These are phyloP conservation scores for Bufo gargarizans DNA, from an alignment of 2,113 vertebrate genomes.

Conservation along the genomic window DNA sequence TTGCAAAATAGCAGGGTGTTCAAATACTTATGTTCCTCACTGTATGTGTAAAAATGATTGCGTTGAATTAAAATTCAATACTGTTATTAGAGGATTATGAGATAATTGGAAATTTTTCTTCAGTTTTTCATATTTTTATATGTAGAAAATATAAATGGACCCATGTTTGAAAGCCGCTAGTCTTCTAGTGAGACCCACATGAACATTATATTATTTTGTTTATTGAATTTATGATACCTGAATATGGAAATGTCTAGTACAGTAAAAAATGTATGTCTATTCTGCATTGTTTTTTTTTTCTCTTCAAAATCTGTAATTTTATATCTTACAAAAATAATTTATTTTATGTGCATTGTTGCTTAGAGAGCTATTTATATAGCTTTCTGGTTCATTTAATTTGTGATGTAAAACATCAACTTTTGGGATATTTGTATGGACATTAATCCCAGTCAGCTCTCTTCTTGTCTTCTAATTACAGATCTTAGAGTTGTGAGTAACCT, in stretches of 20 bases:
- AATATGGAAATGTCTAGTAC: neutral
- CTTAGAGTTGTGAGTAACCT: constrained; percentile 53
- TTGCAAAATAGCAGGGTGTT: no score
- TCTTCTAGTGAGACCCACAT: neutral
- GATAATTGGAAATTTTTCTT: neutral
- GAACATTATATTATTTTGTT: neutral
- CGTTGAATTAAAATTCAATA: neutral
- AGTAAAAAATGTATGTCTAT: neutral
- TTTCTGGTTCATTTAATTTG: neutral
- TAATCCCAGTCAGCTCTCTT: constrained; percentile 1
- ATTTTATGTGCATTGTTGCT: constrained; percentile 1
- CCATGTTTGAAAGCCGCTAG: neutral
- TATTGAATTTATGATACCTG: neutral
- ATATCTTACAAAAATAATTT: neutral
- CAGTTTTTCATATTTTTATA: neutral
- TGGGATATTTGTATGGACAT: neutral
- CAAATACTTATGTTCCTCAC: no score
- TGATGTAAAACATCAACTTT: neutral
- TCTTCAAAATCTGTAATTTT: constrained; percentile 9
- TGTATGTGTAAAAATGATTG: neutral
- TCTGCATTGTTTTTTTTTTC: neutral
- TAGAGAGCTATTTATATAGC: constrained; percentile 6
- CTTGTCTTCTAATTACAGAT: constrained; percentile 63
- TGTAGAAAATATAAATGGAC: neutral
- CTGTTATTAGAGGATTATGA: neutral